These are phyloP conservation scores for Ophioninae sp. DNA, from an alignment of 2,888 invertebrate species.

Conservation along the genomic window DNA sequence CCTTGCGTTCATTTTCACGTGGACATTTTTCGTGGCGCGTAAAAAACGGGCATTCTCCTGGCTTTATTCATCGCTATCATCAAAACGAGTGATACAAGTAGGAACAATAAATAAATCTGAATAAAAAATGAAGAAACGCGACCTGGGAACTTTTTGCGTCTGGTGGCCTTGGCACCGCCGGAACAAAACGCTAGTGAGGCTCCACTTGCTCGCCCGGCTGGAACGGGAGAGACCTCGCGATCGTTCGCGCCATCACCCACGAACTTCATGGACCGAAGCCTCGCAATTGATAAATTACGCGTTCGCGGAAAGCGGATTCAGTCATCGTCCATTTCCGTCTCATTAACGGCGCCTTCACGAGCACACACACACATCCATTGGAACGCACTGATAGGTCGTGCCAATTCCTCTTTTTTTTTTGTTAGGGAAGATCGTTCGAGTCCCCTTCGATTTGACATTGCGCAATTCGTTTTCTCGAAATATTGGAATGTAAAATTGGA, in stretches of 20 bases:
- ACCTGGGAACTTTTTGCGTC: slow-evolving; percentile 34
- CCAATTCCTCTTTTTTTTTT: not conserved
- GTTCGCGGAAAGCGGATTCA: slow-evolving; percentile 29
- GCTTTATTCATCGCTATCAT: not conserved
- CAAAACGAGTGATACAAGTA: not conserved
- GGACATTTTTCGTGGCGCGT: slow-evolving; percentile 47
- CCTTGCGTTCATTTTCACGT: slow-evolving; percentile 61
- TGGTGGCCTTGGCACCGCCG: slow-evolving; percentile 58
- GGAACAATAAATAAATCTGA: not conserved
- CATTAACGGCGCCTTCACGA: slow-evolving; percentile 1
- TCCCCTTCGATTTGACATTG: not conserved
- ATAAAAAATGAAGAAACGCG: slow-evolving; percentile 10
- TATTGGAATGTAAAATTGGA: not conserved
- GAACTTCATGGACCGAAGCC: slow-evolving; percentile 52
- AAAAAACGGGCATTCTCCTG: not conserved
- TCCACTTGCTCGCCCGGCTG: slow-evolving; percentile 56
- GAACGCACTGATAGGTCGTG: not conserved
- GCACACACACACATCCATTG: not conserved
- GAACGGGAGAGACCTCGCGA: slow-evolving; percentile 38
- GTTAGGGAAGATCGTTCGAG: not conserved
- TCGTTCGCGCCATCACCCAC: slow-evolving; percentile 34
- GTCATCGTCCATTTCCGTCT: slow-evolving; percentile 45
- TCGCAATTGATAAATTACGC: slow-evolving; percentile 42
- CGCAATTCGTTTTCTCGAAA: not conserved
- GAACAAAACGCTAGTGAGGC: slow-evolving; percentile 54